A percentile compares a stretch with the other conserved stretches of the same genome.
phyloP scores from a whole-genome alignment of 1,140 invertebrate species.

The Globodera rostochiensis region DNA sequence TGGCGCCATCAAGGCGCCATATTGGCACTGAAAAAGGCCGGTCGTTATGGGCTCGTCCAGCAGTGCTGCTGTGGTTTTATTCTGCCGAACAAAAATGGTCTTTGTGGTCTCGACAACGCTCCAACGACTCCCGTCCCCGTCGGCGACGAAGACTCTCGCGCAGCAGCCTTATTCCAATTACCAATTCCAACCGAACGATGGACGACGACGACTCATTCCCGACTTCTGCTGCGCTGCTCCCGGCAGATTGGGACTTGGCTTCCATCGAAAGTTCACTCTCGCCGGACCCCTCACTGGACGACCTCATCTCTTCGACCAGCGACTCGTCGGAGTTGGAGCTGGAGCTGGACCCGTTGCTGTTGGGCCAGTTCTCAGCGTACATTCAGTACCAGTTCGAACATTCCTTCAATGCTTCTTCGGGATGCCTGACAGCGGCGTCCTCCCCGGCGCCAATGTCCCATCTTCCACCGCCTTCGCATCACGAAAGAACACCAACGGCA shows the following conservation, averaged over 20 bases:
- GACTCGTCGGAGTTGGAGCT: background rate
- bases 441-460: background rate
- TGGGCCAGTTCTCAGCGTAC: background rate
- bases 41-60: background rate
- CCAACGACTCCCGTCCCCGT: too few species aligned
- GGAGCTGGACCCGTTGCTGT: constrained; percentile 1
- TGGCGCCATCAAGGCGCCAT: background rate
- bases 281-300: constrained; percentile 7
- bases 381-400: background rate
- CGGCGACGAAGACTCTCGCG: too few species aligned
- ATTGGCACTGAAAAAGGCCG: constrained; percentile 11
- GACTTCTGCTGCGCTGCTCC: background rate
- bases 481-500: background rate
- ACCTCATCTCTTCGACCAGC: constrained; percentile 5
- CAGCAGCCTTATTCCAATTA: too few species aligned
- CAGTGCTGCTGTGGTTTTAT: background rate
- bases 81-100: too few species aligned
- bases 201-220: background rate
- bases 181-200: background rate
- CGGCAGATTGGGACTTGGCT: background rate
- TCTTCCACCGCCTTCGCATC: constrained; percentile 7
- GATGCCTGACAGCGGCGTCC: background rate
- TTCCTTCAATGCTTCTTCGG: background rate
- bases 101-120: background rate
- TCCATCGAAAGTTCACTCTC: constrained; percentile 12